Base-by-base conservation (phyloP, 1,140 invertebrate species). In the Drosophila ambigua region DNA sequence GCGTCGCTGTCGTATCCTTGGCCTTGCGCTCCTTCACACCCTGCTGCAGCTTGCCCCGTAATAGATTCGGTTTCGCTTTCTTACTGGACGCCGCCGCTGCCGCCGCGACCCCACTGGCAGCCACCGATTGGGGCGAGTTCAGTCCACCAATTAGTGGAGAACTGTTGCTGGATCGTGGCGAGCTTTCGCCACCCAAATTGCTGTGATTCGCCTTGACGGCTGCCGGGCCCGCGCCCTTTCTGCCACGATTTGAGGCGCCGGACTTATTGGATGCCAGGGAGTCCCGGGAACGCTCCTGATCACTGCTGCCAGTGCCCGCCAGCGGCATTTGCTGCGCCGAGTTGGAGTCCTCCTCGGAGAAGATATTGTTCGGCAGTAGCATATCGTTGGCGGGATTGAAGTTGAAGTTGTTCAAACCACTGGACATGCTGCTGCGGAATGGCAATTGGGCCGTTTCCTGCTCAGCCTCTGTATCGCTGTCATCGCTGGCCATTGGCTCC, bases 401-500 rank as follows among this genome's bases (percentile, higher is more conserved):
- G 20, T 55, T 61, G 8, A 94, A 94, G 44, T 59, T 72, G 55
- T 52, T 59, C n/a, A 71, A 24, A 3, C 74, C 61, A 46, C 55
- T 65, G 9, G 74, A 54, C 59, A 76, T 23, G 31, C 26, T 72
- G 46, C 64, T 77, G 44, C 68, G 91, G 59, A 82, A 78, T 39
- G 72, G 78, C 46, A 91, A 52, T 48, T 92, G 84, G 0, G 66
- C 31, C 3, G 90, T 91, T 59, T 90, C 90, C 51, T 91, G 88
- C 11, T 91, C 90, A 2, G 84, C 81, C 54, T 92, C 91, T 0
- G 90, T 92, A 41, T 93, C 93, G 79, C 93, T 93, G 48, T 93
- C 93, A 69, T 96, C 95, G 72, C 94, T 95, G 4, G 94, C 94
- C 94, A 96, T 95, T 1, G 96, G 96, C 91, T 98, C 97, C 77